Evolutionary conservation across 2,888 invertebrate genomes (phyloP).

Genomic region (Notocelia uddmanniana): DNA sequence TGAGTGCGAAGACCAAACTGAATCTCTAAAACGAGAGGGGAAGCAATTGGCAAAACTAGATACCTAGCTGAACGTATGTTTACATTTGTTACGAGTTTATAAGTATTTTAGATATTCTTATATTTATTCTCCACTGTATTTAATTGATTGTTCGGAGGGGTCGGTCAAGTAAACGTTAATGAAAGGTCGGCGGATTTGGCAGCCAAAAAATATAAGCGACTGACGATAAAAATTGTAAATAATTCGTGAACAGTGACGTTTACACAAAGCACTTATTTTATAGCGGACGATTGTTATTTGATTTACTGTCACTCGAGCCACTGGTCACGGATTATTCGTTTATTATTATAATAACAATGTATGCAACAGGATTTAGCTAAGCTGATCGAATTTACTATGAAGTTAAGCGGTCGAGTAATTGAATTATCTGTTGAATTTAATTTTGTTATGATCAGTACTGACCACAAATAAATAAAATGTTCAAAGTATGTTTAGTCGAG

Average conservation of each 20-base stretch:
- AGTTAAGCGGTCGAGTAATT: slow-evolving; percentile 81
- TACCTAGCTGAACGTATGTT: slow-evolving; percentile 79
- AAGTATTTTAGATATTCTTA: slow-evolving; percentile 90
- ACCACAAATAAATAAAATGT: slow-evolving; percentile 71
- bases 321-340: slow-evolving; percentile 63
- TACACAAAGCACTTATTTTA: slow-evolving; percentile 56
- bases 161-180: slow-evolving; percentile 61
- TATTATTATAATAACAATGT: slow-evolving; percentile 58
- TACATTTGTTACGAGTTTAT: slow-evolving; percentile 86
- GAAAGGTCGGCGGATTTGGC: slow-evolving; percentile 53
- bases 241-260: slow-evolving; percentile 64
- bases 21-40: slow-evolving; percentile 65
- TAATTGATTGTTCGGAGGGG: slow-evolving; percentile 72
- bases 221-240: slow-evolving; percentile 70
- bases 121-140: slow-evolving; percentile 87
- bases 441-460: slow-evolving; percentile 74
- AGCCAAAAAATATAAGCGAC: slow-evolving; percentile 66
- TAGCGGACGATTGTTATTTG: slow-evolving; percentile 52
- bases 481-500: slow-evolving; percentile 73
- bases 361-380: slow-evolving; percentile 74
- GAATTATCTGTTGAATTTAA: slow-evolving; percentile 75
- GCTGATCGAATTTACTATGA: slow-evolving; percentile 86
- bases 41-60: slow-evolving; percentile 72
- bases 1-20: slow-evolving; percentile 68
- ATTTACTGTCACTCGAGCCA: slow-evolving; percentile 56